phyloP scores from a whole-genome alignment of 2,888 invertebrate species.

The Leptinotarsa juncta region DNA sequence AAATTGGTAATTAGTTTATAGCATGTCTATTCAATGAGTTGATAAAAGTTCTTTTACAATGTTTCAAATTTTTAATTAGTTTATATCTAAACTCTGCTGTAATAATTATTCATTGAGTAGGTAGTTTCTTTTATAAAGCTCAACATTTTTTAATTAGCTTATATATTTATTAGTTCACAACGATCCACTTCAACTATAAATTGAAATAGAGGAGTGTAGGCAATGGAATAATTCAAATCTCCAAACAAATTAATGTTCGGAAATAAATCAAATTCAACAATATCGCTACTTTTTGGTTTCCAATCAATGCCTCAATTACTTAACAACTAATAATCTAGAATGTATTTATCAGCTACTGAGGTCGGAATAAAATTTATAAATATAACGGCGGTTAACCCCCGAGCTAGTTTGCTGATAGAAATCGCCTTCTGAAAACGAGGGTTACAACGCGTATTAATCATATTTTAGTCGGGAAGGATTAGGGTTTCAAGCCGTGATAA shows the following conservation, averaged over 20 bases:
- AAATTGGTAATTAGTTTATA: too few relatives aligned
- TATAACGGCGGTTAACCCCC: constrained; percentile 37
- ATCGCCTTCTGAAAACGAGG: constrained; percentile 41
- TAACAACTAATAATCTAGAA: constrained; percentile 38
- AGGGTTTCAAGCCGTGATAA: constrained; percentile 58
- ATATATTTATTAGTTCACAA: too few relatives aligned
- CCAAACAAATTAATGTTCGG: not conserved
- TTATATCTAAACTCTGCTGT: too few relatives aligned
- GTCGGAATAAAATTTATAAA: constrained; percentile 37
- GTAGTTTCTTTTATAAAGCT: too few relatives aligned
- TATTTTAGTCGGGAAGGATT: constrained; percentile 60
- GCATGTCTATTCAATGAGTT: too few relatives aligned
- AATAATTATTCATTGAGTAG: too few relatives aligned
- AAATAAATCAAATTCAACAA: constrained; percentile 32
- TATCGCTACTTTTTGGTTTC: constrained; percentile 32
- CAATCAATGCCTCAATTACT: constrained; percentile 31
- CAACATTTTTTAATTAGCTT: too few relatives aligned
- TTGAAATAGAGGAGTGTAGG: not conserved
- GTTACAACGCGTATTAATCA: constrained; percentile 60
- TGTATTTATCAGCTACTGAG: constrained; percentile 33
- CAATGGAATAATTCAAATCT: too few relatives aligned
- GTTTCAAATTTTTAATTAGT: too few relatives aligned
- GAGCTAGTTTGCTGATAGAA: constrained; percentile 40
- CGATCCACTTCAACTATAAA: too few relatives aligned
- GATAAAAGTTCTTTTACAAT: too few relatives aligned